Evolutionary conservation across 2,888 invertebrate genomes (phyloP).

Genomic region (Chouioia cunea): DNA sequence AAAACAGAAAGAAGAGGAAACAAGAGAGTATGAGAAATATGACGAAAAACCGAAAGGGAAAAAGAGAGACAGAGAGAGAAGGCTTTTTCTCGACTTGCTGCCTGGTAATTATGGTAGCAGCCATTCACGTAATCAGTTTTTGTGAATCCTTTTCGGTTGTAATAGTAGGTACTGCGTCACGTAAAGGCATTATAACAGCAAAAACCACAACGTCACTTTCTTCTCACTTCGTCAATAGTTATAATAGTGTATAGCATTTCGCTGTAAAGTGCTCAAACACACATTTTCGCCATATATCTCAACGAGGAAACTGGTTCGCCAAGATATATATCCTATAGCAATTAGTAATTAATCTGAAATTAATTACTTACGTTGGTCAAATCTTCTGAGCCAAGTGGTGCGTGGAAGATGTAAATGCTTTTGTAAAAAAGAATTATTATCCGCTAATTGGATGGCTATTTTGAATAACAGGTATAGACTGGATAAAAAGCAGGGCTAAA

Average conservation of each 20-base stretch:
- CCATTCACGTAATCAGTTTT: conserved; percentile 24
- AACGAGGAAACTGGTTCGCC: too few species aligned
- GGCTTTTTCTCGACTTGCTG: conserved; percentile 9
- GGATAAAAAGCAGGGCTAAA: not conserved
- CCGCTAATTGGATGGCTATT: conserved; percentile 35
- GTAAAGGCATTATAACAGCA: conserved; percentile 17
- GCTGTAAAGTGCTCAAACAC: too few species aligned
- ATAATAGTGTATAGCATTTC: too few species aligned
- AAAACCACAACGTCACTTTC: conserved; percentile 22
- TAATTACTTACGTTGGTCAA: too few species aligned
- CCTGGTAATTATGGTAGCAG: conserved; percentile 31
- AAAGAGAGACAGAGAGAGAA: conserved; percentile 1
- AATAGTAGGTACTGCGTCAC: conserved; percentile 21
- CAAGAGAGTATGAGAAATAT: not conserved
- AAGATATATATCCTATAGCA: too few species aligned
- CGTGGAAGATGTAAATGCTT: not conserved
- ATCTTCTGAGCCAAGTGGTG: too few species aligned
- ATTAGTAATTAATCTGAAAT: too few species aligned
- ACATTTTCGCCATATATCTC: too few species aligned
- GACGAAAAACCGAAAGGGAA: not conserved
- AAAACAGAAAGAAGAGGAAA: not conserved
- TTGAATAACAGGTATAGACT: conserved; percentile 33
- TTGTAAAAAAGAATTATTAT: conserved; percentile 11
- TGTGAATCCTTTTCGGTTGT: conserved; percentile 17
- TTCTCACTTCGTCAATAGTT: conserved; percentile 27